A percentile compares a stretch with the other conserved stretches of the same genome.
These are phyloP conservation scores for Saccostrea glomerata DNA, from an alignment of 1,140 invertebrate species.

Conservation along the genomic window DNA sequence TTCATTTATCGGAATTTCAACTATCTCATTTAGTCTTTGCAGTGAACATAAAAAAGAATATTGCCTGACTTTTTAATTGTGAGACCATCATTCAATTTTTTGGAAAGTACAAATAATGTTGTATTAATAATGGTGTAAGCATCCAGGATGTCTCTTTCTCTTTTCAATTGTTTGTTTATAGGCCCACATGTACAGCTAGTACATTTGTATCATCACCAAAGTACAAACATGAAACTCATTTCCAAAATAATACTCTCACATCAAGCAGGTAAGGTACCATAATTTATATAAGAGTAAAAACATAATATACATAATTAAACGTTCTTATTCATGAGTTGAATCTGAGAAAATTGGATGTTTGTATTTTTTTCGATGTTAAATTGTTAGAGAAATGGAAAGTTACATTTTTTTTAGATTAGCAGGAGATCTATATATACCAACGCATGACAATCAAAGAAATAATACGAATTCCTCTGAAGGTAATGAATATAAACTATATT, in stretches of 20 bases:
- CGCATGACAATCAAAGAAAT: not conserved
- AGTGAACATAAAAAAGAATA: no score
- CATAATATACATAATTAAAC: no score
- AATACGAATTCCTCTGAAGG: not conserved
- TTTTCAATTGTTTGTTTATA: not conserved
- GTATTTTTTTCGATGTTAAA: not conserved
- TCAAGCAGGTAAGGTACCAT: not conserved
- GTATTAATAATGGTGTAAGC: no score
- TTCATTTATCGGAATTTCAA: no score
- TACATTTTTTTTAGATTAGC: not conserved
- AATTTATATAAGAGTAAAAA: no score
- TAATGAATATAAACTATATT: not conserved
- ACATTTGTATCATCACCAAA: constrained; percentile 38
- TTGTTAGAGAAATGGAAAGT: not conserved
- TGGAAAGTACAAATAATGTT: no score
- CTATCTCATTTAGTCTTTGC: no score
- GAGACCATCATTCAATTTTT: no score
- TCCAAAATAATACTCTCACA: not conserved
- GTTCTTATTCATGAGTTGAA: no score
- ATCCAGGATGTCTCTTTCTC: no score
- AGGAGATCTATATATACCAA: not conserved
- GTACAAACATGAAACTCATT: constrained; percentile 29
- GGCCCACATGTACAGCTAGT: constrained; percentile 45
- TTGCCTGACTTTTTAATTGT: no score
- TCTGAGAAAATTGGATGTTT: no score